These are phyloP conservation scores for Hirundo rustica DNA, from an alignment of 2,797 vertebrate genomes.

Conservation along the genomic window DNA sequence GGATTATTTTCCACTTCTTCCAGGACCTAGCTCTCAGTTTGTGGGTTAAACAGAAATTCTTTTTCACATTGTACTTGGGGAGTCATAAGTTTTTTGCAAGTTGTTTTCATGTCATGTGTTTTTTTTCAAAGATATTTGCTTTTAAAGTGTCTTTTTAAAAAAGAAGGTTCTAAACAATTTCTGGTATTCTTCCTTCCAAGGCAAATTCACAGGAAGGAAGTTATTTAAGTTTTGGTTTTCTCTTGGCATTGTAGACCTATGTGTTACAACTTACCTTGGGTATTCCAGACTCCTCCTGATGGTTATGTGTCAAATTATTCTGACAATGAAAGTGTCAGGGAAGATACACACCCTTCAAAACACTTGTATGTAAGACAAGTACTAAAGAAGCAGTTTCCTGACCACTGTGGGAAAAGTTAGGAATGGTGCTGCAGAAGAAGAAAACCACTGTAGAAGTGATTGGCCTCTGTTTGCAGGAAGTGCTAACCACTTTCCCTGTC, in stretches of 20 bases:
- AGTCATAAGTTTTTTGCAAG: background rate
- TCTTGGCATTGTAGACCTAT: background rate
- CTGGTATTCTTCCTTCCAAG: background rate
- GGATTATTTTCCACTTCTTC: background rate
- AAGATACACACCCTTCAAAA: accelerated
- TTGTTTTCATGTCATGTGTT: background rate
- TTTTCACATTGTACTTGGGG: background rate
- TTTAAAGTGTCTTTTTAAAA: background rate
- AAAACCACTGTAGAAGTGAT: background rate
- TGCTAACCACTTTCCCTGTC: background rate
- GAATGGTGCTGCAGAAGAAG: background rate
- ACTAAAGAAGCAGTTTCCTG: background rate
- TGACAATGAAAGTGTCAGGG: background rate
- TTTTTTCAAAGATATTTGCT: background rate
- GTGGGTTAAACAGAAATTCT: background rate
- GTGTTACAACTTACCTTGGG: background rate
- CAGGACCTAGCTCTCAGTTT: background rate
- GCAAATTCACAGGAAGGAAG: background rate
- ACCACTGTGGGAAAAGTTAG: background rate
- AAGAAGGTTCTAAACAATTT: background rate
- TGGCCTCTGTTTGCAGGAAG: background rate
- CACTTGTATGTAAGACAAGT: background rate
- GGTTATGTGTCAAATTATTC: background rate
- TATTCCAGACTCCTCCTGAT: background rate
- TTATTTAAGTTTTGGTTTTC: background rate